A percentile compares a stretch with the other conserved stretches of the same genome.
Evolutionary conservation across 2,113 vertebrate genomes (phyloP).

Genomic region (Cebus imitator): DNA sequence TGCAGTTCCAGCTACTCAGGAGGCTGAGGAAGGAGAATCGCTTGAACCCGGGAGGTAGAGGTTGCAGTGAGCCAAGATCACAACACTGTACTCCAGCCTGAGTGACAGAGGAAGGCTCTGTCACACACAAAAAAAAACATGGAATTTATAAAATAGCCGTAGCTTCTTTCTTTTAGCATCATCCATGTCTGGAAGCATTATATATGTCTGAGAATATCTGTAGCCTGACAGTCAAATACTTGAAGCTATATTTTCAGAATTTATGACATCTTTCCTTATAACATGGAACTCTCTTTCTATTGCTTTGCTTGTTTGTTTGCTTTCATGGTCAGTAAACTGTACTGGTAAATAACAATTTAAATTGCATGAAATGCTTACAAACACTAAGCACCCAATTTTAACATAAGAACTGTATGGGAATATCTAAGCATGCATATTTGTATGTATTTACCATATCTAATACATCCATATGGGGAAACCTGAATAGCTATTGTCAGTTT

Average conservation of each 20-base stretch:
- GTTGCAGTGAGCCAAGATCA: too few relatives aligned
- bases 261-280: not conserved
- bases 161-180: not conserved
- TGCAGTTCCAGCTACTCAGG: too few relatives aligned
- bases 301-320: not conserved
- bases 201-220: not conserved
- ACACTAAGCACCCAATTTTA: not conserved
- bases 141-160: not conserved
- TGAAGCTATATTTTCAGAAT: not conserved
- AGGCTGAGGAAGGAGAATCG: too few relatives aligned
- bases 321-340: not conserved
- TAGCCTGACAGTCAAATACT: not conserved
- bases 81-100: too few relatives aligned
- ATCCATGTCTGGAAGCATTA: accelerated
- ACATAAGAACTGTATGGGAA: not conserved
- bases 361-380: not conserved
- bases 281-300: not conserved
- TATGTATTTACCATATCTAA: not conserved
- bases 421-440: not conserved
- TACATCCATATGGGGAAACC: not conserved
- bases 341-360: not conserved
- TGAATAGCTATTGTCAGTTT: not conserved
- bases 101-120: too few relatives aligned
- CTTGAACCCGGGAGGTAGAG: too few relatives aligned
- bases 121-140: not conserved